Evolutionary conservation across 2,797 vertebrate genomes (phyloP).

Genomic region (Simalia tracyae): DNA sequence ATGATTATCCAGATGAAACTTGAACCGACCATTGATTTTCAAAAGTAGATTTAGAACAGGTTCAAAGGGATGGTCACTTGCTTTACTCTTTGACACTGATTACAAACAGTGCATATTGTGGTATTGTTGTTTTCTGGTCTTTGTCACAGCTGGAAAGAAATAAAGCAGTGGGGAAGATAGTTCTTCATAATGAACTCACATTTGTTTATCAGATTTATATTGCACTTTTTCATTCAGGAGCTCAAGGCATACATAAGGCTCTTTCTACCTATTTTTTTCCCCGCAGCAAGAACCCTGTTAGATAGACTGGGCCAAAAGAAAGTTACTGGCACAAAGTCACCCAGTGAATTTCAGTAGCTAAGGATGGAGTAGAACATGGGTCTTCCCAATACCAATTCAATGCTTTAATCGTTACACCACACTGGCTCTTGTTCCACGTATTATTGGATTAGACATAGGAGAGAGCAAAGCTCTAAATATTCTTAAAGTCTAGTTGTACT

Average conservation of each 20-base stretch:
- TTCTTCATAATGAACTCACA: neutral
- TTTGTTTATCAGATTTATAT: neutral
- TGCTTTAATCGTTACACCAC: neutral
- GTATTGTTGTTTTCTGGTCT: neutral
- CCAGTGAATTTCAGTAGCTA: neutral
- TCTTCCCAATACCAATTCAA: neutral
- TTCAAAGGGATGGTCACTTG: neutral
- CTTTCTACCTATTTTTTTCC: neutral
- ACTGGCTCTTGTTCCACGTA: neutral
- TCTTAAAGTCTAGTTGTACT: neutral
- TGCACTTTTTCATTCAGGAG: neutral
- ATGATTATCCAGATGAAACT: neutral
- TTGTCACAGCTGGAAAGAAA: neutral
- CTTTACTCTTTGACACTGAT: neutral
- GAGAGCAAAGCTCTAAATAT: neutral
- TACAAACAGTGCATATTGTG: neutral
- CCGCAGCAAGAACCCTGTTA: neutral
- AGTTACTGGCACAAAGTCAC: neutral
- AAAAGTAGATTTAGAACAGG: neutral
- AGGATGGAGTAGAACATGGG: neutral
- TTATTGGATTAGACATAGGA: neutral
- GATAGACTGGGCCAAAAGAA: neutral
- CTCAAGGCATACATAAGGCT: neutral
- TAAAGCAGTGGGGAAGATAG: neutral
- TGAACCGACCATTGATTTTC: neutral